Conservation (phyloP, 2,113 vertebrate species). For the Rhinopomastus cyanomelas region DNA sequence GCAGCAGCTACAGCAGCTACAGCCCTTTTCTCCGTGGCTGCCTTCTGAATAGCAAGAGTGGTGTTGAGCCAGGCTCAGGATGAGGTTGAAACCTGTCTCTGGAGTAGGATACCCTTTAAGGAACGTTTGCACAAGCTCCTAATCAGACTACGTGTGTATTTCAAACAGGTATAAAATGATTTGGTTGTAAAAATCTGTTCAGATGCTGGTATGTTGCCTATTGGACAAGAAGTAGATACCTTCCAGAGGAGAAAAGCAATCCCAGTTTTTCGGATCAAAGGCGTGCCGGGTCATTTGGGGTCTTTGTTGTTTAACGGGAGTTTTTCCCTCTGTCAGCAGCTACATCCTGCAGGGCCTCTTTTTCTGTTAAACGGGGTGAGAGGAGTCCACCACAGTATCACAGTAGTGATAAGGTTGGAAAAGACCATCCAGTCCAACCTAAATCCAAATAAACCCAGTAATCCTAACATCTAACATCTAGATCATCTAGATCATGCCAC, state of each 20-base stretch:
- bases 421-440: too few species aligned
- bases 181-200: not conserved
- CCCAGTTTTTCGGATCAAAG: not conserved
- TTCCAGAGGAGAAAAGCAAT: not conserved
- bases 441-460: too few species aligned
- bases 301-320: not conserved
- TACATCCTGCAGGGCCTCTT: not conserved
- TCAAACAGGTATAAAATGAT: not conserved
- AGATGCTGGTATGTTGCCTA: not conserved
- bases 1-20: constrained; percentile 19
- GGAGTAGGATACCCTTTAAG: constrained; percentile 44
- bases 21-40: constrained; percentile 17
- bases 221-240: not conserved
- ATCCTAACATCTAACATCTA: too few species aligned
- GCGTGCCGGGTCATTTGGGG: not conserved
- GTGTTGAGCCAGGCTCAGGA: not conserved
- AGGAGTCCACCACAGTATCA: too few species aligned
- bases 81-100: constrained; percentile 23
- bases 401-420: too few species aligned
- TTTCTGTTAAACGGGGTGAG: constrained; percentile 1
- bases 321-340: not conserved
- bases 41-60: constrained; percentile 10
- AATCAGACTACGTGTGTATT: not conserved
- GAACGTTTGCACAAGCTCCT: constrained; percentile 21
- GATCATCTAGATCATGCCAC: too few species aligned